A percentile compares a stretch with the other conserved stretches of the same genome.
These are phyloP conservation scores for Cryptoprocta ferox DNA, from an alignment of 2,797 vertebrate genomes.

Conservation along the genomic window DNA sequence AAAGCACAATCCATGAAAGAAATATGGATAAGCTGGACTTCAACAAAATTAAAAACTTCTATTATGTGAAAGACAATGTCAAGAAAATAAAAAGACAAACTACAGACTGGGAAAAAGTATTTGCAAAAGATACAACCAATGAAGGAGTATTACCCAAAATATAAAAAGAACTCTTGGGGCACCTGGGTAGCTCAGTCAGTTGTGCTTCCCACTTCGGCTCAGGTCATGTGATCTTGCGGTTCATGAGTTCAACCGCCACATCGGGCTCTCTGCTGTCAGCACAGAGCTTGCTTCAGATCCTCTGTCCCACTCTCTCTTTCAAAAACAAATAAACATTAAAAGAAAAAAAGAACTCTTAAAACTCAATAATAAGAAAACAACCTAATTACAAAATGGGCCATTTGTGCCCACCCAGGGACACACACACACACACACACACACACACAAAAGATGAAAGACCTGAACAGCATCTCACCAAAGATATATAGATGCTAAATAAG, in stretches of 20 bases:
- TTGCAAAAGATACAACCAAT: not conserved
- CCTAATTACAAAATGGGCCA: not conserved
- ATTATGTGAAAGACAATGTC: not conserved
- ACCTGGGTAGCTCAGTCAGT: too few relatives aligned
- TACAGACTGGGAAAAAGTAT: not conserved
- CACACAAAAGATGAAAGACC: not conserved
- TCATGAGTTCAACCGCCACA: too few relatives aligned
- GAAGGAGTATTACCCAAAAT: not conserved
- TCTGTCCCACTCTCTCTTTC: too few relatives aligned
- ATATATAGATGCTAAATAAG: not conserved
- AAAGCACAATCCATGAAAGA: not conserved
- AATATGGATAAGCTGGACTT: not conserved
- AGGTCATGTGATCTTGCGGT: too few relatives aligned
- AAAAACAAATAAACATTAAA: too few relatives aligned
- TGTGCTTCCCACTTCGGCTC: too few relatives aligned
- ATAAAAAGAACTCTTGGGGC: not conserved
- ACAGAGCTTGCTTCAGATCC: too few relatives aligned
- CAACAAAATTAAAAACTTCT: not conserved
- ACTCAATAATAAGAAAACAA: not conserved
- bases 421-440: too few relatives aligned
- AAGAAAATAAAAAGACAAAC: not conserved
- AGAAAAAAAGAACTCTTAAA: not conserved
- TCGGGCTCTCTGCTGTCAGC: too few relatives aligned
- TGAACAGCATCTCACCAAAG: not conserved
- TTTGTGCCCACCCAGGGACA: too few relatives aligned